A percentile compares a stretch with the other conserved stretches of the same genome.
Evolutionary conservation across 2,113 vertebrate genomes (phyloP).

Genomic region (Aythya baeri): DNA sequence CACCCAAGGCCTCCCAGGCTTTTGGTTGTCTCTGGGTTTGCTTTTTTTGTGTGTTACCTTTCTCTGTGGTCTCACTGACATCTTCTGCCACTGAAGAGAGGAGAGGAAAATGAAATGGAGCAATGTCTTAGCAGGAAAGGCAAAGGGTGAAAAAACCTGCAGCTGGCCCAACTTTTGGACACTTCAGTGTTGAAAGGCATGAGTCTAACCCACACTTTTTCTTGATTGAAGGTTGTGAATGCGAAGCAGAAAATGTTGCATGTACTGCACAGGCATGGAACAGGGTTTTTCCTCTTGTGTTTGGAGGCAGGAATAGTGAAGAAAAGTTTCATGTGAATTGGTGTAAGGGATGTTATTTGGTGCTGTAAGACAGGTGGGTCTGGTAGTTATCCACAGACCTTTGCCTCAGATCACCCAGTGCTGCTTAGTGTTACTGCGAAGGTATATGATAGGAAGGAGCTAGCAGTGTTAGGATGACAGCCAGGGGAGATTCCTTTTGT

Average conservation of each 20-base stretch:
- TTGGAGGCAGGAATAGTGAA: not conserved
- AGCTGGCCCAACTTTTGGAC: not conserved
- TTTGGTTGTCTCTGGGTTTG: not conserved
- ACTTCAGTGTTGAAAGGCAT: not conserved
- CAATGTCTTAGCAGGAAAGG: not conserved
- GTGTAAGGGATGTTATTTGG: not conserved
- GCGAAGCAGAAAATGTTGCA: not conserved
- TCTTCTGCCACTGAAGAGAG: conserved; percentile 8
- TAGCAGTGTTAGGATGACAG: not conserved
- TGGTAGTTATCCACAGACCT: not conserved
- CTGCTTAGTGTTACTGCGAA: not conserved
- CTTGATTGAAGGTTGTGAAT: not conserved
- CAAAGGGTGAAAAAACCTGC: not conserved
- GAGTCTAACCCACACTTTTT: not conserved
- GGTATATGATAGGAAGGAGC: not conserved
- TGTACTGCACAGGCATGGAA: not conserved
- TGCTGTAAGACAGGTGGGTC: not conserved
- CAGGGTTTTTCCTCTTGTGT: not conserved
- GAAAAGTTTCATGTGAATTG: not conserved
- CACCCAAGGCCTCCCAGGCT: not conserved
- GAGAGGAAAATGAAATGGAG: conserved; percentile 8
- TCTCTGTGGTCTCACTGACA: not conserved
- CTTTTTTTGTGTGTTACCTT: not conserved
- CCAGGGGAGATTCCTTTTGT: not conserved
- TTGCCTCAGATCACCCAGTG: not conserved